Base-by-base conservation (phyloP, 2,888 invertebrate genomes). In the Pollenia labialis region DNA sequence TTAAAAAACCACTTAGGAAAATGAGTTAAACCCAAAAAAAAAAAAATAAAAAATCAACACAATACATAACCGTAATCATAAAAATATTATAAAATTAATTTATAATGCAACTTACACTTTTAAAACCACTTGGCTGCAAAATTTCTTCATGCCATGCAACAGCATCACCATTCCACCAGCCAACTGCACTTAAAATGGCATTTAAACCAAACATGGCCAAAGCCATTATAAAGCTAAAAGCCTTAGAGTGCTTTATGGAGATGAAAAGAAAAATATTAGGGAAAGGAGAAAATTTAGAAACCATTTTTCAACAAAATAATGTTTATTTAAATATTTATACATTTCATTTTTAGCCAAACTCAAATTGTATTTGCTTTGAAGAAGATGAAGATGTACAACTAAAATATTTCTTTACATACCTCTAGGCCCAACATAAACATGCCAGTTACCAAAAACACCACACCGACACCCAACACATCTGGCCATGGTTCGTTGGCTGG, bases 371-470 rank as follows among this genome's bases (percentile, higher is more conserved):
- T 64, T 72, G 12, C 9, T 68, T 66, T 54, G 16, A 32, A 50
- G n/a, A 14, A 14, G 7, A 42, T 56, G 32, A 60, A 60, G 2
- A 6, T 16, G 32, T 2, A 23, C 23, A 23, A 23, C 2, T 32
- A 6, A 40, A 60, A 48, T 46, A 23, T 52, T 52, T 71, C 8
- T 4, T 0, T 18, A 69, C 89, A 87, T 91, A 95, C 95, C 93
- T 95, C 95, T 80, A 95, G 91, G 54, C 95, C 95, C 74, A 95
- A 90, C 94, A 95, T 95, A 90, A 95, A 95, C 91, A 95, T 93
- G 81, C 93, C 93, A 1, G 94, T 94, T 14, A 94, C 93, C 3
- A 95, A 92, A 86, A 94, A 93, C 56, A 95, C 94, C 58, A 95
- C 94, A 4, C 94, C 94, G 18, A 95, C 94, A 2, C 95, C 95